Base-by-base conservation (phyloP, 37 sponge, comb jelly and placozoan species). In the Eunapius fragilis region DNA sequence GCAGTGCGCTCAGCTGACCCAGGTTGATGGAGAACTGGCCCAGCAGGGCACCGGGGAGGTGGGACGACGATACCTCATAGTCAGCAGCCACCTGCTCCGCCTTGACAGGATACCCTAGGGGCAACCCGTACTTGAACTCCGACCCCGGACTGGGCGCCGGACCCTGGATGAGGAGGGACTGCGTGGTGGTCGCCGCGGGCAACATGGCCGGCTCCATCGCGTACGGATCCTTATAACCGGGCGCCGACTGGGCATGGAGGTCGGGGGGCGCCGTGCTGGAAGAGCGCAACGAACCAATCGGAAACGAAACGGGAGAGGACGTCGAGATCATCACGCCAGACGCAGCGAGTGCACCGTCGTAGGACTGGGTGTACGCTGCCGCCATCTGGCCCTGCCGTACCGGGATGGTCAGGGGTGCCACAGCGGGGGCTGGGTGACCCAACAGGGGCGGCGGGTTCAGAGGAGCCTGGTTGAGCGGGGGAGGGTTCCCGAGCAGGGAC, bases 401-500 rank as follows among this genome's bases (percentile, higher is more conserved):
- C 13, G 76, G 50, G 50, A 48, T 36, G 67, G 23, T 33, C 70
- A 50, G 81, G 9, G 47, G 27, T 2, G 79, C 45, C 17, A n/a
- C n/a, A n/a, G 38, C 50, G 50, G 85, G 85, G 24, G 85, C 77
- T 24, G 77, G 77, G 25, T 41, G 30, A 25, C 35, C 77, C 77
- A 84, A 17, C 67, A 75, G 58, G 33, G 58, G 58, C 1, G 58
- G 58, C 1, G 86, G 79, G 37, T 76, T 88, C 26, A 68, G 92
- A 2, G 80, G 86, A n/a, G 77, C 83, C 71, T 88, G 31, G 9
- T 80, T 69, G 24, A 84, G 86, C 11, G 88, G 45, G 25, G 93
- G 93, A 23, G 89, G 93, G 68, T 88, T 77, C 17, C 93, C 93
- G 67, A 88, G 82, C 13, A 88, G 80, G 9, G 89, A 88, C 10